phyloP scores from a whole-genome alignment of 2,113 vertebrate genomes.

The Channa argus region DNA sequence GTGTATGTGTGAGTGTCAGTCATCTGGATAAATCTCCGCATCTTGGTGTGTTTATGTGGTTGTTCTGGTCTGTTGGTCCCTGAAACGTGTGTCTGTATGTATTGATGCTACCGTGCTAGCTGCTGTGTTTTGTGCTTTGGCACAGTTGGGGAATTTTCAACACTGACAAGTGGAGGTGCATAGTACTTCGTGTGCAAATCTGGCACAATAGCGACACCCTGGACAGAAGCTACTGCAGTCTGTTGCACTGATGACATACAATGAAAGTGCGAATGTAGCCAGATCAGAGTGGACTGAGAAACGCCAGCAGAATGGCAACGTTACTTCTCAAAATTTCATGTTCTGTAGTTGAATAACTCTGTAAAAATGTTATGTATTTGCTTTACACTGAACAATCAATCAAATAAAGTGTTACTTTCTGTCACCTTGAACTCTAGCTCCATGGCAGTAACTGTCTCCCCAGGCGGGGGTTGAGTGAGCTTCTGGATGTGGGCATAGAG shows the following conservation, averaged over 20 bases:
- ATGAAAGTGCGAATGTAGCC: neutral
- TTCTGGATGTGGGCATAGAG: slow-evolving; percentile 98
- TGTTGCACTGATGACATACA: neutral
- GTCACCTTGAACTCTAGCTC: slow-evolving; percentile 97
- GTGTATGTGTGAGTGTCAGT: slow-evolving; percentile 47
- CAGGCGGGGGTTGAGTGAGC: slow-evolving; percentile 91
- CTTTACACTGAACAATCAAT: neutral
- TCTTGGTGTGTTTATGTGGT: slow-evolving; percentile 23
- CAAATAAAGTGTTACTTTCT: neutral
- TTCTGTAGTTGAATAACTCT: no score
- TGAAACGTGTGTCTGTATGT: slow-evolving; percentile 16
- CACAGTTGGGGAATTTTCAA: slow-evolving; percentile 13
- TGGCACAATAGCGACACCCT: neutral
- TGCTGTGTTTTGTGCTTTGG: slow-evolving; percentile 11
- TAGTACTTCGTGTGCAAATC: neutral
- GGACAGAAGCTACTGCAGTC: slow-evolving; percentile 2
- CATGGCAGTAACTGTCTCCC: slow-evolving; percentile 94
- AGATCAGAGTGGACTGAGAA: slow-evolving; percentile 7
- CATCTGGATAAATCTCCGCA: slow-evolving; percentile 26
- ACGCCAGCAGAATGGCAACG: neutral
- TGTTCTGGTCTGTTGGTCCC: slow-evolving; percentile 23
- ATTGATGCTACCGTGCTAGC: slow-evolving; percentile 15
- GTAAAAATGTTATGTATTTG: no score
- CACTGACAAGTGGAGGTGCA: neutral
- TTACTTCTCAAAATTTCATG: neutral